Percentiles rank a stretch among this genome's conserved stretches.
These are phyloP conservation scores for Hyles lineata DNA, from an alignment of 2,888 invertebrate species.

Conservation along the genomic window DNA sequence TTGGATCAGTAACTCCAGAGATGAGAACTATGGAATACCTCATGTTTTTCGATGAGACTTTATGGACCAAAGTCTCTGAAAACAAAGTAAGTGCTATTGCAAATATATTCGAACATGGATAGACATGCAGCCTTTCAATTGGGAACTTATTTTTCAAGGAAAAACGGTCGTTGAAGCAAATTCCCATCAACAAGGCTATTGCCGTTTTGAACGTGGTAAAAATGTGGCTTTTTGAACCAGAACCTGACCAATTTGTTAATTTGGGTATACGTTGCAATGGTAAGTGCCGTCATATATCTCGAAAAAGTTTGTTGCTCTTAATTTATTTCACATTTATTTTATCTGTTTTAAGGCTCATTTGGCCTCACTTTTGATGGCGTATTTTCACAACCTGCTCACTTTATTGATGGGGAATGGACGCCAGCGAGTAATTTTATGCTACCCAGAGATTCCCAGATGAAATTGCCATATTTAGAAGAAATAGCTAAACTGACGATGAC, in stretches of 20 bases:
- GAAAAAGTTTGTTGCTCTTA: neutral
- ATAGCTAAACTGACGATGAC: slow-evolving; percentile 62
- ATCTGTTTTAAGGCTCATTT: slow-evolving; percentile 74
- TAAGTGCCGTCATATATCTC: slow-evolving; percentile 45
- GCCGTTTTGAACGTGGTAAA: slow-evolving; percentile 78
- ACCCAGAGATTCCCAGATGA: slow-evolving; percentile 70
- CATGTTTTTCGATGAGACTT: slow-evolving; percentile 67
- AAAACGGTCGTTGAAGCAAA: slow-evolving; percentile 40
- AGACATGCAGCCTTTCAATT: neutral
- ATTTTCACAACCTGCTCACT: slow-evolving; percentile 85
- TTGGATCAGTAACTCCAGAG: slow-evolving; percentile 80
- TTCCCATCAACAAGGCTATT: slow-evolving; percentile 59
- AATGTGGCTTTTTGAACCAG: slow-evolving; percentile 76
- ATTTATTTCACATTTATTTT: slow-evolving; percentile 25
- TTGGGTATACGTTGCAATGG: slow-evolving; percentile 84
- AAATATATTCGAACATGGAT: neutral
- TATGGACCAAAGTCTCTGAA: slow-evolving; percentile 66
- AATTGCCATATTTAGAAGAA: slow-evolving; percentile 63
- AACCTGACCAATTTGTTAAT: slow-evolving; percentile 73
- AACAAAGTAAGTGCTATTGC: slow-evolving; percentile 61
- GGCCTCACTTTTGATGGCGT: slow-evolving; percentile 79
- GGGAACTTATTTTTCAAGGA: slow-evolving; percentile 46
- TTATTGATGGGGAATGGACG: slow-evolving; percentile 72
- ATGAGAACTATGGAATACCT: slow-evolving; percentile 83
- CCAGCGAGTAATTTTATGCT: slow-evolving; percentile 68